Base-by-base conservation (phyloP, 1,140 invertebrate species). In the Centruroides sculpturatus region DNA sequence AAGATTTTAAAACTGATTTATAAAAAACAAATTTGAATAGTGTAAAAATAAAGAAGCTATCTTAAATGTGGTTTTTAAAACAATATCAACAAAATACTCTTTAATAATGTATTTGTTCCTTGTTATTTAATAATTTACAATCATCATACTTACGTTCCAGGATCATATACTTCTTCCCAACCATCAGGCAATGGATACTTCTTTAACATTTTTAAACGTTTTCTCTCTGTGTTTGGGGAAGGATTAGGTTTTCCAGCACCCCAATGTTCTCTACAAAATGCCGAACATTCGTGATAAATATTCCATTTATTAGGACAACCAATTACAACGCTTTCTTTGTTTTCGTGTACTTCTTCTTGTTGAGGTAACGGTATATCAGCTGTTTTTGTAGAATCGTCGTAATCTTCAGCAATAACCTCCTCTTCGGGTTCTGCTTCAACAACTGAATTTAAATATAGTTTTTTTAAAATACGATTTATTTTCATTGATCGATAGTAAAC, bases 221-320 rank as follows among this genome's bases (percentile, higher is more conserved):
- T 79, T 65, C 82, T 81, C 57, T 91, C 75, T 73, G 94, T 90
- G 68, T 81, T 82, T 63, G 83, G 80, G 60, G 59, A 71, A 35
- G 88, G 87, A 67, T 83, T 80, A 46, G 76, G 65, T 60, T 82
- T 82, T 35, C 89, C 85, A 62, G 80, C 80, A 64, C 86, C 87
- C 89, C 91, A 99, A 55, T 83, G 80, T 70, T 89, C 86, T 59
- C 86, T 83, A 76, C 96, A 99, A 75, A 82, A 95, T 35, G 82
- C 80, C 3, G 81, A 82, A 74, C 96, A 99, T 64, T 91, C 85
- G 72, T 99, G 96, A 73, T 87, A 93, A 61, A 92, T 86, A 72
- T 98, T 99, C 67, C 82, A 87, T 74, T 94, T 97, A 71, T 98
- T 98, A 3, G 96, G 96, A 74, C 96, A 99, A 5, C 87, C 85